Percentiles rank a stretch among this genome's conserved stretches.
Conservation (phyloP, 2,888 invertebrate species). For the Caenorhabditis macrosperma region DNA sequence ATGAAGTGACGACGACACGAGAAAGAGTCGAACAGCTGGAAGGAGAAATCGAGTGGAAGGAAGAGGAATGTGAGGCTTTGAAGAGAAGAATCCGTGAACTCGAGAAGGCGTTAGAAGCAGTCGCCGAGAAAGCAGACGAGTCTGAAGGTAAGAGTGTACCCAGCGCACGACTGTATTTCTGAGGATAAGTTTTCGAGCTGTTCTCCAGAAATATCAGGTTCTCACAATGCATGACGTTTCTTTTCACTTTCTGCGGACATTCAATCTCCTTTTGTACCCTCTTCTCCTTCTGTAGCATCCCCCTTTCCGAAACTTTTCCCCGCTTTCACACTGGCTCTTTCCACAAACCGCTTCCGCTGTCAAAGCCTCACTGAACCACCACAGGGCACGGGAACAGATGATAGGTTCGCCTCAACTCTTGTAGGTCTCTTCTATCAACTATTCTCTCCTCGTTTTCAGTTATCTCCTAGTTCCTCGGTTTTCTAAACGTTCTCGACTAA, state of each 20-base stretch:
- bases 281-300: conserved; percentile 7
- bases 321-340: neutral
- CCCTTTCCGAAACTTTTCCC: neutral
- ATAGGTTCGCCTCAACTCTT: no score
- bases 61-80: conserved; percentile 62
- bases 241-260: no score
- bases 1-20: conserved; percentile 19
- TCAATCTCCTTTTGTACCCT: neutral
- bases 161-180: neutral
- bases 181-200: no score
- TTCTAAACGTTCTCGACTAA: neutral
- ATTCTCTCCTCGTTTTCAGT: neutral
- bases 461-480: no score
- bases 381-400: conserved; percentile 17
- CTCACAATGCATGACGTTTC: no score
- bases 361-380: conserved; percentile 15
- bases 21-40: conserved; percentile 54
- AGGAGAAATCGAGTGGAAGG: conserved; percentile 68
- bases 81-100: conserved; percentile 58
- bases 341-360: conserved; percentile 14
- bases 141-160: conserved; percentile 53
- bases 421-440: conserved; percentile 4
- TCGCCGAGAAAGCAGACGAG: conserved; percentile 52
- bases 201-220: no score
- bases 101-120: conserved; percentile 56